These are phyloP conservation scores for Pteropus alecto DNA, from an alignment of 2,113 vertebrate species.

Conservation along the genomic window DNA sequence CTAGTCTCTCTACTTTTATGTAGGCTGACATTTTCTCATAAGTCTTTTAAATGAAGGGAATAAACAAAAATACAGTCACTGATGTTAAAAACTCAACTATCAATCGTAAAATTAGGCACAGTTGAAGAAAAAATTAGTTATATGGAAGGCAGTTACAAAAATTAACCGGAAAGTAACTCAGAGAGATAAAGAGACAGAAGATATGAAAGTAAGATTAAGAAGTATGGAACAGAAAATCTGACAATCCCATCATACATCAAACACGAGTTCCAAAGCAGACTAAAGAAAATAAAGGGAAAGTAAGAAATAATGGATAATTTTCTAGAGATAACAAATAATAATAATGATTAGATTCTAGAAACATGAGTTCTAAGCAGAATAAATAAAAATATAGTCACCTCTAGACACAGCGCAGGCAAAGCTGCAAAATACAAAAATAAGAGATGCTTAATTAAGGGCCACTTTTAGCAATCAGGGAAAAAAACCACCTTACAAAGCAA, in stretches of 20 bases:
- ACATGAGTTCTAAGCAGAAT: background rate
- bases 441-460: background rate
- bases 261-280: background rate
- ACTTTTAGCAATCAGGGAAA: background rate
- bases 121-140: background rate
- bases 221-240: background rate
- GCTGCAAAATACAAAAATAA: background rate
- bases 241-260: background rate
- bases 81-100: background rate
- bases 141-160: background rate
- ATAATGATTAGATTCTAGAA: slow-evolving; percentile 5
- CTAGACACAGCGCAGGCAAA: background rate
- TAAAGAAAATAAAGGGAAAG: background rate
- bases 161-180: background rate
- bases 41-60: background rate
- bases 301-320: background rate
- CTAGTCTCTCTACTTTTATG: background rate
- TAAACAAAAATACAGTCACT: background rate
- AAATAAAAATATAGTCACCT: slow-evolving; percentile 1
- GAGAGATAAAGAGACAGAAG: background rate
- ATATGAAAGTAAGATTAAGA: slow-evolving; percentile 14
- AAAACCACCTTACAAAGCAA: background rate
- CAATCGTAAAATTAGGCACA: background rate
- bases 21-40: background rate
- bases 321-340: slow-evolving; percentile 23